These are phyloP conservation scores for Lasioglossum baleicum DNA, from an alignment of 1,140 invertebrate genomes.

Conservation along the genomic window DNA sequence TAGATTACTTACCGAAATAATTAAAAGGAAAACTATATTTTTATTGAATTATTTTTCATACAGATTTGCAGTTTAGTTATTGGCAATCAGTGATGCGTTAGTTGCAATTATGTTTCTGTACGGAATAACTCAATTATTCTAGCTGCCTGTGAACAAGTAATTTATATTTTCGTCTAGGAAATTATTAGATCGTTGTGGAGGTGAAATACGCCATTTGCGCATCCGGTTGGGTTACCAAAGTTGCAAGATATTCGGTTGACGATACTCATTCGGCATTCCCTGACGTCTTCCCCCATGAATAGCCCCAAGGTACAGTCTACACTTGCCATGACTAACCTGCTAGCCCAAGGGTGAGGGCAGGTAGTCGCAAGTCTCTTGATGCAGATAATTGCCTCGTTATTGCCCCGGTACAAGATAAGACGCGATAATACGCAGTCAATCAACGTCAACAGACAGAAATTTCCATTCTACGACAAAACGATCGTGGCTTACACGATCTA, in stretches of 20 bases:
- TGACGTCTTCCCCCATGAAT: neutral
- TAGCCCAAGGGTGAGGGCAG: conserved; percentile 2
- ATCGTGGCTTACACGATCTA: conserved; percentile 60
- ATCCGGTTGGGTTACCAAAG: neutral
- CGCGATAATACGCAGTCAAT: conserved; percentile 56
- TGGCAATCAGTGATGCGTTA: too few species aligned
- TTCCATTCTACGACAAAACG: conserved; percentile 53
- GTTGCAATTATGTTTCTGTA: too few species aligned
- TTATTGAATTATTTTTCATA: too few species aligned
- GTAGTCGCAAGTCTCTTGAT: conserved; percentile 40
- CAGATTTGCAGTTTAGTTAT: too few species aligned
- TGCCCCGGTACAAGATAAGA: conserved; percentile 26
- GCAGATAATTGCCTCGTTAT: conserved; percentile 60
- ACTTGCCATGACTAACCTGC: conserved; percentile 5
- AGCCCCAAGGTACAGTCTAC: neutral
- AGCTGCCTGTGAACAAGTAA: neutral
- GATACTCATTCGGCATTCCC: neutral
- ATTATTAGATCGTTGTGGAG: neutral
- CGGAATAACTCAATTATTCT: too few species aligned
- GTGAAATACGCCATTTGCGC: neutral
- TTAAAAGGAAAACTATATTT: too few species aligned
- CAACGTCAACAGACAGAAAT: conserved; percentile 46
- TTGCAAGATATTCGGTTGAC: neutral
- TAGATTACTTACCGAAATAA: too few species aligned
- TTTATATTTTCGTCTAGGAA: neutral